phyloP scores from a whole-genome alignment of 2,888 invertebrate species.

The Pristionchus japonicus region DNA sequence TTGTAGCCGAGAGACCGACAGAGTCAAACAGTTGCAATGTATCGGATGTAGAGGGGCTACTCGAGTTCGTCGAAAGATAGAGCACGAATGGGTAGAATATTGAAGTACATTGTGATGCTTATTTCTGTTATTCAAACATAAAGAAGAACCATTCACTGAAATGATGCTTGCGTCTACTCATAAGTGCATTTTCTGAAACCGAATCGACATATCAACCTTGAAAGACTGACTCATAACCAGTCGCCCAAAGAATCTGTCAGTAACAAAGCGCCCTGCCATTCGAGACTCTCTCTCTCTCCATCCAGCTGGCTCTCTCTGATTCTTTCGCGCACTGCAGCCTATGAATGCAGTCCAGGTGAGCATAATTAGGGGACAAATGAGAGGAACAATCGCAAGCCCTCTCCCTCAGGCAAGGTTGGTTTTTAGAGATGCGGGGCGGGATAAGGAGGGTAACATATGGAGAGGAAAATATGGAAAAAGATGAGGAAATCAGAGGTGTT shows the following conservation, averaged over 20 bases:
- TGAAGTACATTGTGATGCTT: too few relatives aligned
- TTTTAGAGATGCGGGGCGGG: not conserved
- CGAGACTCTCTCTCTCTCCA: not conserved
- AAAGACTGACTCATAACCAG: too few relatives aligned
- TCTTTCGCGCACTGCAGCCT: conserved; percentile 3
- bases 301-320: conserved; percentile 7
- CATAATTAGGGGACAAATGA: conserved; percentile 11
- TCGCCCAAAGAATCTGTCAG: not conserved
- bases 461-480: not conserved
- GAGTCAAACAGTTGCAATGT: not conserved
- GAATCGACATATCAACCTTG: too few relatives aligned
- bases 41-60: not conserved
- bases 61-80: too few relatives aligned
- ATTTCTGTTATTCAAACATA: too few relatives aligned
- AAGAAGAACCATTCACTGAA: too few relatives aligned
- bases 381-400: conserved; percentile 18
- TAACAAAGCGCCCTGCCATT: not conserved
- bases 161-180: too few relatives aligned
- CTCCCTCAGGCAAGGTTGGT: conserved; percentile 5
- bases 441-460: too few relatives aligned
- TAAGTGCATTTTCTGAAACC: not conserved
- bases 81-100: not conserved
- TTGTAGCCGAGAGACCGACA: not conserved
- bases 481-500: not conserved
- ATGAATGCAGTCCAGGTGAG: conserved; percentile 1